These are phyloP conservation scores for Agapostemon virescens DNA, from an alignment of 2,888 invertebrate species.

Conservation along the genomic window DNA sequence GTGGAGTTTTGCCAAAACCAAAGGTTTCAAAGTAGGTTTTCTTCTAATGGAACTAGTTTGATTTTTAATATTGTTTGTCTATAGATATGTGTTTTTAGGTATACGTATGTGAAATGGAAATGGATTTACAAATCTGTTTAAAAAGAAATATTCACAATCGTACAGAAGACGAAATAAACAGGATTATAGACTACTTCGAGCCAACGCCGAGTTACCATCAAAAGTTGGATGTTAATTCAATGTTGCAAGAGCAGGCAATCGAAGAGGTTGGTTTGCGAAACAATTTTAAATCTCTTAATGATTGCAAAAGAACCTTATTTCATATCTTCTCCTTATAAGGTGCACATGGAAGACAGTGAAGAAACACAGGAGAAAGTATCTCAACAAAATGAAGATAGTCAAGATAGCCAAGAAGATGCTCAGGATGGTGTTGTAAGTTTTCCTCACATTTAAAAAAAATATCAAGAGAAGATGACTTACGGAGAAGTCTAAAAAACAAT, in stretches of 20 bases:
- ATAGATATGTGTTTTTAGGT: slow-evolving; percentile 83
- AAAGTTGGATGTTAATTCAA: slow-evolving; percentile 89
- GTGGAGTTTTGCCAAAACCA: slow-evolving; percentile 92
- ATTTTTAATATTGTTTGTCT: background rate
- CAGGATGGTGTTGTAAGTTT: slow-evolving; percentile 68
- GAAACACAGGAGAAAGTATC: slow-evolving; percentile 56
- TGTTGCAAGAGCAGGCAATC: slow-evolving; percentile 92
- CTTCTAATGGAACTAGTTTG: background rate
- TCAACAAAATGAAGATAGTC: slow-evolving; percentile 74
- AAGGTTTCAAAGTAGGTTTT: slow-evolving; percentile 89
- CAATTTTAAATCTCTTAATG: background rate
- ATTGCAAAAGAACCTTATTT: slow-evolving; percentile 1
- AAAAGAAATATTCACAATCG: slow-evolving; percentile 93
- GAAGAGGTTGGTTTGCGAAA: slow-evolving; percentile 83
- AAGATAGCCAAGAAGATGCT: slow-evolving; percentile 77
- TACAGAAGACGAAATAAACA: slow-evolving; percentile 88
- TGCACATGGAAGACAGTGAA: slow-evolving; percentile 76
- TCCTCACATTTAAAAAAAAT: background rate
- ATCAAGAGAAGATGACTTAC: background rate
- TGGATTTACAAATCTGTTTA: slow-evolving; percentile 88
- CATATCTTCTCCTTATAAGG: slow-evolving; percentile 65
- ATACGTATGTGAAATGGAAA: slow-evolving; percentile 93
- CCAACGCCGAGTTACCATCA: slow-evolving; percentile 91
- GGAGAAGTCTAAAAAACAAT: background rate
- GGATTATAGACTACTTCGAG: slow-evolving; percentile 87